Percentiles rank a stretch among this genome's conserved stretches.
Conservation (phyloP, 2,888 invertebrate species). For the Metacarcinus magister region DNA sequence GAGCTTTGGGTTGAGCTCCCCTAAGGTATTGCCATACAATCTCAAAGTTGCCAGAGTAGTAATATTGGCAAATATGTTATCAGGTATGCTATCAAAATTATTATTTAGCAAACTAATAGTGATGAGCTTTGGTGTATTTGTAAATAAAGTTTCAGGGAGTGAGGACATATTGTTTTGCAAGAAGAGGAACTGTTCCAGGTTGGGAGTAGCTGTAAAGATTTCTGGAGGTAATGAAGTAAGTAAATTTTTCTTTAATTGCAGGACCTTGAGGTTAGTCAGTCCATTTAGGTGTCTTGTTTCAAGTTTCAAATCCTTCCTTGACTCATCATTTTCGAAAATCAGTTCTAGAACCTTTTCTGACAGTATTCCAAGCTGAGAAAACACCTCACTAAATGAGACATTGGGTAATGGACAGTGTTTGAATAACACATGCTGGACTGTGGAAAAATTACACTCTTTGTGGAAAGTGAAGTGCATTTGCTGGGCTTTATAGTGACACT, state of each 20-base stretch:
- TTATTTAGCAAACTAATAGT: constrained; percentile 32
- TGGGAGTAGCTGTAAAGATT: constrained; percentile 64
- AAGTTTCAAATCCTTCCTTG: not conserved
- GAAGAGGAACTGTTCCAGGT: constrained; percentile 58
- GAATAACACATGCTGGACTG: constrained; percentile 62
- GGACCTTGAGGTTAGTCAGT: constrained; percentile 46
- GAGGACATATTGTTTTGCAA: constrained; percentile 28
- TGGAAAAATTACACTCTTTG: constrained; percentile 62
- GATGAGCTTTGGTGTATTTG: constrained; percentile 56
- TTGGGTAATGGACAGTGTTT: constrained; percentile 58
- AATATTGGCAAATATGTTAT: constrained; percentile 49
- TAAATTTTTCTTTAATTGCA: constrained; percentile 52
- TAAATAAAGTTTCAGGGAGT: constrained; percentile 69
- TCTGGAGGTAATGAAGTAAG: constrained; percentile 67
- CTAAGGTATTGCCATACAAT: constrained; percentile 64
- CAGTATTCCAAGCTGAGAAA: constrained; percentile 59
- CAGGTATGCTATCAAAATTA: constrained; percentile 59
- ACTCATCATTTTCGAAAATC: constrained; percentile 3
- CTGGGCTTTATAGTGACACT: constrained; percentile 26
- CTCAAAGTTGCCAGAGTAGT: constrained; percentile 56
- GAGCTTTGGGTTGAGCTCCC: constrained; percentile 59
- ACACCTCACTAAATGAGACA: constrained; percentile 66
- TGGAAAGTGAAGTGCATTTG: constrained; percentile 57
- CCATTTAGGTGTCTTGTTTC: constrained; percentile 67
- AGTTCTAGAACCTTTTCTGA: constrained; percentile 36